Base-by-base conservation (phyloP, 2,888 invertebrate species). In the Notodonta dromedarius region DNA sequence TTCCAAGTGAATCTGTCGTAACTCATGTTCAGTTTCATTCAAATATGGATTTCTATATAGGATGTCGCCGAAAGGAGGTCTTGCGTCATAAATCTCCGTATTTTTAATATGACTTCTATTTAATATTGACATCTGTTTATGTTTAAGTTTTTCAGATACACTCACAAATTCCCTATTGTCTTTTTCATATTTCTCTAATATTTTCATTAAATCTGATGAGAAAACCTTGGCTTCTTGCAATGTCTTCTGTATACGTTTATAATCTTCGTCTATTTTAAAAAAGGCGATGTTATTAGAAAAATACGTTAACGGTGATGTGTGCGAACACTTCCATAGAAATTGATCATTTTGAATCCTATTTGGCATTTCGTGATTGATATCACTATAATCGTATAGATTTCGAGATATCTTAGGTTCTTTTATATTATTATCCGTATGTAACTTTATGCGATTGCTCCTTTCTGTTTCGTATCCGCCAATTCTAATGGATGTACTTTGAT, bases 81-180 rank as follows among this genome's bases (percentile, higher is more conserved):
- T 60, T 51, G 55, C 39, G n/a, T 48, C 48, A 57, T 12, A 7
- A 54, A 59, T 9, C 32, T 50, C 56, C 52, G 58, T 12, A 14
- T 32, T 55, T 5, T 35, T 53, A 53, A 32, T 53, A 53, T 9
- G 6, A 46, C 5, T 46, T n/a, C 11, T 51, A 32, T 51, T 51
- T 14, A 56, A 35, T 40, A 74, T 57, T 50, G 59, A 57, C 7
- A 61, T 60, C 42, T 46, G 46, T 11, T 42, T 12, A 9, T 55
- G n/a, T 63, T 77, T 78, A 8, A 82, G 61, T 62, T 72, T 80
- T 60, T 79, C 62, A n/a, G 79, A 76, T 14, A 80, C 64, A 67
- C 80, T 84, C 63, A 81, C 69, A 64, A 86, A 85, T 61, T 86
- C 82, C 56, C 64, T 74, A 64, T 88, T 88, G 14, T 84, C 87